These are phyloP conservation scores for Herpetotheres cachinnans DNA, from an alignment of 2,113 vertebrate species.

Conservation along the genomic window DNA sequence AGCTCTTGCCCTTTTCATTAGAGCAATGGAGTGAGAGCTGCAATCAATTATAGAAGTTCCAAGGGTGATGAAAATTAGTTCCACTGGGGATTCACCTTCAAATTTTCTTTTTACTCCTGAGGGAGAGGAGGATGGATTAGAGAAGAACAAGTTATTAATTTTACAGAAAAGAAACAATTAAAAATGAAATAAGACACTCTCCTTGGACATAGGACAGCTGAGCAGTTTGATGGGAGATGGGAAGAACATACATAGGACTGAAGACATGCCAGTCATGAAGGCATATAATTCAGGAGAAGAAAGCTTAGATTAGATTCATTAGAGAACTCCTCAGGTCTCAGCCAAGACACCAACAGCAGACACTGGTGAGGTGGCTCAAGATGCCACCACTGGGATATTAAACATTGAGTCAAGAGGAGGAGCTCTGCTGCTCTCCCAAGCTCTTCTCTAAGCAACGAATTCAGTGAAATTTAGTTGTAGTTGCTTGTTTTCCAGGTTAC, in stretches of 20 bases:
- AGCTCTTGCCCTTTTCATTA: neutral
- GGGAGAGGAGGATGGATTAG: neutral
- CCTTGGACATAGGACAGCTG: neutral
- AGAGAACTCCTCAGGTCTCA: neutral
- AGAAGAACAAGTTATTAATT: neutral
- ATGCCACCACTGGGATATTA: neutral
- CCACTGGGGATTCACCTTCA: neutral
- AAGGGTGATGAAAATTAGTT: neutral
- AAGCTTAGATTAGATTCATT: neutral
- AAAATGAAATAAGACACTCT: neutral
- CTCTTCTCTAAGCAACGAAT: neutral
- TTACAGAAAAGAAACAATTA: neutral
- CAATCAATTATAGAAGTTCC: neutral
- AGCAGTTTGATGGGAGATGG: neutral
- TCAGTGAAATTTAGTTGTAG: neutral
- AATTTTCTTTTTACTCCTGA: neutral
- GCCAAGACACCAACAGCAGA: neutral
- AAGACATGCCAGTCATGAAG: neutral
- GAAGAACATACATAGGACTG: neutral
- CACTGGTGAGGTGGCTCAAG: neutral
- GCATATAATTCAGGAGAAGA: neutral
- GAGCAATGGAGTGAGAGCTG: neutral
- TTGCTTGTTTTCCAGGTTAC: neutral
- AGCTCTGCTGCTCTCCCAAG: neutral
- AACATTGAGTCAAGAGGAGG: neutral